Base-by-base conservation (phyloP, 2,113 vertebrate genomes). In the Nibea coibor region DNA sequence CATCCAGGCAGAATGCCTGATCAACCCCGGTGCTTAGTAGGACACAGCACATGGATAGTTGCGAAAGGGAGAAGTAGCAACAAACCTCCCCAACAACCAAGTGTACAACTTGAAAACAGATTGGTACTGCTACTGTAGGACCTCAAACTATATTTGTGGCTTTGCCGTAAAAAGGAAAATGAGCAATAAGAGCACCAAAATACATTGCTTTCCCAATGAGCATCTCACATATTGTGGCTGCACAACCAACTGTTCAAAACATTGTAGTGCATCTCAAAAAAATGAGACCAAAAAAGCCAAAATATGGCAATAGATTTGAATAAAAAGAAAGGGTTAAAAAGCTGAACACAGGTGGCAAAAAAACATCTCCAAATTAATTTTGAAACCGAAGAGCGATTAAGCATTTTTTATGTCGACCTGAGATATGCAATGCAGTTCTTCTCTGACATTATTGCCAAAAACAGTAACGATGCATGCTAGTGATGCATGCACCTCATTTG, bases 31-130 rank as follows among this genome's bases (percentile, higher is more conserved):
- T 50, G 28, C 14, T 35, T 61, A 17, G 14, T 22, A 39, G 26
- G 57, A 50, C 71, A 61, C 42, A 50, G 28, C 71, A 39, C 20
- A 20, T 19, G 43, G 15, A 62, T 58, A 50, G 57, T 28, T 62
- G 70, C 11, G 16, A 61, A 48, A 48, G 12, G 11, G 26, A 61
- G 57, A 73, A 16, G 8, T 62, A 61, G 50, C n/a, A 54, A 54
- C n/a, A 43, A 51, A 61, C 43, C 53, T 42, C 48, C 9, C 17
- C 9, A 64, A 48, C 39, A 39, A 53, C 19, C 24, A 45, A 20
- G 47, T 19, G 20, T n/a, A 16, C 59, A 63, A 54, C 48, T 48
- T 15, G 5, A 68, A 24, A 59, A 66, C 63, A 53, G 50, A 66
- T 24, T 26, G 11, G 24, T 19, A 31, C 22, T 5, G 4, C 8